Evolutionary conservation across 2,797 vertebrate species (phyloP).

Genomic region (Eulemur albifrons): DNA sequence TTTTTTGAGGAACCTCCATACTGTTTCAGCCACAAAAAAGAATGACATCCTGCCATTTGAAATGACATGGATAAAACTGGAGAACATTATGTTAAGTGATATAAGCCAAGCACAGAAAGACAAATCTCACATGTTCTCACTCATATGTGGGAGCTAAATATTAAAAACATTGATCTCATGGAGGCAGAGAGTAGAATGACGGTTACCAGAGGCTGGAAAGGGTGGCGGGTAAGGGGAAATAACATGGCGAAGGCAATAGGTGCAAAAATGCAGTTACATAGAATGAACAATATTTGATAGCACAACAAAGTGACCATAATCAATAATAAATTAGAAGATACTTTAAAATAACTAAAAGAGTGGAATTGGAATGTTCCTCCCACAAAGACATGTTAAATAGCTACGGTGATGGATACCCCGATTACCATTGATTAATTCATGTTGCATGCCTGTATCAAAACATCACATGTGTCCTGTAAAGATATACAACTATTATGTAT

Average conservation of each 20-base stretch:
- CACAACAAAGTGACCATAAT: neutral
- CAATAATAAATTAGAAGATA: neutral
- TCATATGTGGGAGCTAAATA: neutral
- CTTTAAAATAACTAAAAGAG: neutral
- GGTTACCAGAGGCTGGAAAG: neutral
- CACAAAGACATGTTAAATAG: neutral
- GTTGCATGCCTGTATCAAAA: neutral
- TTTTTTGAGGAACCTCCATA: neutral
- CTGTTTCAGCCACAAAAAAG: neutral
- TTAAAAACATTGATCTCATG: neutral
- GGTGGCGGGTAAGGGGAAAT: neutral
- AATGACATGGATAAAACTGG: neutral
- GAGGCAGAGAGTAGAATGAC: neutral
- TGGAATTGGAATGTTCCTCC: neutral
- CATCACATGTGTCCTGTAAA: neutral
- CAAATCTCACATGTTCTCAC: neutral
- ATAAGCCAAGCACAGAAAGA: neutral
- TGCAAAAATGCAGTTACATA: neutral
- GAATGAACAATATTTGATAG: neutral
- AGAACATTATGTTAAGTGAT: neutral
- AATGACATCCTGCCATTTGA: neutral
- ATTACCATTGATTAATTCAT: neutral
- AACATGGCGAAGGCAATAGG: neutral
- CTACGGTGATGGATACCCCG: neutral
- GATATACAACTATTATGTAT: neutral